These are phyloP conservation scores for Drosophila niveifrons DNA, from an alignment of 2,888 invertebrate species.

Conservation along the genomic window DNA sequence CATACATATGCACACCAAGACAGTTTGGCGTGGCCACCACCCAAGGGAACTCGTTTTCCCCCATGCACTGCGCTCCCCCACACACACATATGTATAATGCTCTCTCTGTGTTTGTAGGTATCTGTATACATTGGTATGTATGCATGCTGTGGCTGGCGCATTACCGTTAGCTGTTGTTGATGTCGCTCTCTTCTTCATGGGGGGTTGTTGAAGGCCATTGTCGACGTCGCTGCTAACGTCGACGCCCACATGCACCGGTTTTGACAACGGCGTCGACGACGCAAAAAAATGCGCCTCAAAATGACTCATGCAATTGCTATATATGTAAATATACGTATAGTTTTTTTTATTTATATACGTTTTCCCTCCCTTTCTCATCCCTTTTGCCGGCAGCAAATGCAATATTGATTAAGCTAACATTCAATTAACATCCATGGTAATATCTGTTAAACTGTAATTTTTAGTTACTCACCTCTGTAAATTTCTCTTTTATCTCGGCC, in stretches of 20 bases:
- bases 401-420: conserved; percentile 37
- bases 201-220: conserved; percentile 79
- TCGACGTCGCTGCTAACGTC: conserved; percentile 39
- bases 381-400: conserved; percentile 2
- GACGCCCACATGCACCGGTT: conserved; percentile 76
- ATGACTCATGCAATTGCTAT: conserved; percentile 73
- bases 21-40: conserved; percentile 57
- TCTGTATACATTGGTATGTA: conserved; percentile 14
- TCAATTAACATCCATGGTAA: conserved; percentile 1
- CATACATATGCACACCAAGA: conserved; percentile 23
- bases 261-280: conserved; percentile 40
- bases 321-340: conserved; percentile 11
- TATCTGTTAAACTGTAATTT: conserved; percentile 22
- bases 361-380: background rate
- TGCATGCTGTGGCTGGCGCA: conserved; percentile 43
- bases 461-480: conserved; percentile 88
- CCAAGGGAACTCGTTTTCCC: conserved; percentile 73
- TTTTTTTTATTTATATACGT: conserved; percentile 34
- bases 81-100: conserved; percentile 8
- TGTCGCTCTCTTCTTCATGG: conserved; percentile 70
- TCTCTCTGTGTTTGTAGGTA: background rate
- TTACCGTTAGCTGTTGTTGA: conserved; percentile 57
- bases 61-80: conserved; percentile 51
- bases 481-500: conserved; percentile 91
- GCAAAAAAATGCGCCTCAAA: conserved; percentile 25